Evolutionary conservation across 1,140 invertebrate genomes (phyloP).

Genomic region (Euura lappo): DNA sequence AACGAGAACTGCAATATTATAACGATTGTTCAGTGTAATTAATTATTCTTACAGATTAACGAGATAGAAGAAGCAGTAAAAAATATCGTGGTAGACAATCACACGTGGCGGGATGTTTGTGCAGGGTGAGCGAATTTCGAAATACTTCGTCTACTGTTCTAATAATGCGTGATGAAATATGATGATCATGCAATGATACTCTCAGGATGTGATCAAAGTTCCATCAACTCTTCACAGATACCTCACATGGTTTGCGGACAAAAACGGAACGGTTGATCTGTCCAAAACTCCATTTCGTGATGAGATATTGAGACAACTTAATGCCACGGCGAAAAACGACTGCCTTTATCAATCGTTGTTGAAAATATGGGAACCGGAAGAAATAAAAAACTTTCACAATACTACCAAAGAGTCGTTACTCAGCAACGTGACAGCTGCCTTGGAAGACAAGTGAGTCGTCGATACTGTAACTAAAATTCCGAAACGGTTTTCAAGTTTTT

Average conservation of each 20-base stretch:
- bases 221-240: conserved; percentile 32
- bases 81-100: conserved; percentile 45
- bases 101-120: conserved; percentile 57
- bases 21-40: not conserved
- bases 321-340: conserved; percentile 38
- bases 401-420: conserved; percentile 45
- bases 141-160: conserved; percentile 8
- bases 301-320: conserved; percentile 38
- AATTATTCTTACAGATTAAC: conserved; percentile 41
- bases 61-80: conserved; percentile 53
- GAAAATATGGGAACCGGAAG: conserved; percentile 43
- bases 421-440: conserved; percentile 40
- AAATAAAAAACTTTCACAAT: conserved; percentile 33
- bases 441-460: conserved; percentile 44
- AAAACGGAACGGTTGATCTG: conserved; percentile 20
- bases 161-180: not conserved
- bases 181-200: not conserved
- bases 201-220: not conserved
- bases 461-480: not conserved
- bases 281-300: conserved; percentile 30
- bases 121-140: conserved; percentile 47
- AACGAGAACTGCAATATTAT: too few relatives aligned
- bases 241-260: conserved; percentile 50
- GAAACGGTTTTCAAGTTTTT: too few relatives aligned
- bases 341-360: conserved; percentile 54